A percentile compares a stretch with the other conserved stretches of the same genome.
Conservation (phyloP, 2,797 vertebrate genomes). For the Triplophysa yarkandensis region DNA sequence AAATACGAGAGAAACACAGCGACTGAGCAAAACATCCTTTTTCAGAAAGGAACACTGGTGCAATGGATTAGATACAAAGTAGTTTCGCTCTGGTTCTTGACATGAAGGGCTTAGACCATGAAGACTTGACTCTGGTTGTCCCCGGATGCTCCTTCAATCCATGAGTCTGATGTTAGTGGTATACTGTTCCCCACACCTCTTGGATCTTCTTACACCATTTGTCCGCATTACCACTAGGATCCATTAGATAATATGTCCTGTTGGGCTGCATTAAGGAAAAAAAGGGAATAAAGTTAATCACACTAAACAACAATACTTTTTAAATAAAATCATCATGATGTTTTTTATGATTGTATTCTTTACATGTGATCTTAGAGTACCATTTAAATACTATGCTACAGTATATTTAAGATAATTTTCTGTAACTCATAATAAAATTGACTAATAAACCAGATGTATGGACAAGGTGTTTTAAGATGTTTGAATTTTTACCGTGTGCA, state of each 20-base stretch:
- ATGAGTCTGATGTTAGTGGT: constrained; percentile 90
- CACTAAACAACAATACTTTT: constrained; percentile 2
- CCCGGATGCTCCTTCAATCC: constrained; percentile 81
- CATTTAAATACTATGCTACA: background rate
- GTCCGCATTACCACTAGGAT: constrained; percentile 98
- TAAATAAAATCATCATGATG: too few species aligned
- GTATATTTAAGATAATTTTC: too few species aligned
- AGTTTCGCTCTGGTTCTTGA: constrained; percentile 60
- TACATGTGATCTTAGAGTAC: background rate
- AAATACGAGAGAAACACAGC: constrained; percentile 27
- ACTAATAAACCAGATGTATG: too few species aligned
- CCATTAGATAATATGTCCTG: constrained; percentile 99
- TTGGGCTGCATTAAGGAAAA: constrained; percentile 82
- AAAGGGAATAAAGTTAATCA: background rate
- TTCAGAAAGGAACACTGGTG: constrained; percentile 23
- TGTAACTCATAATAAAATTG: too few species aligned
- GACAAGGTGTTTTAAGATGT: too few species aligned
- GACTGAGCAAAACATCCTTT: constrained; percentile 28
- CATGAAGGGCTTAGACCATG: constrained; percentile 58
- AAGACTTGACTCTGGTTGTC: constrained; percentile 22
- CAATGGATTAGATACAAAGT: constrained; percentile 5
- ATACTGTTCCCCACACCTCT: constrained; percentile 97
- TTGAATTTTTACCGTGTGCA: constrained; percentile 85
- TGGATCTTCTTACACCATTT: constrained; percentile 99
- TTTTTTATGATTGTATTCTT: background rate